A percentile compares a stretch with the other conserved stretches of the same genome.
phyloP scores from a whole-genome alignment of 2,797 vertebrate species.

The Micromesistius poutassou region DNA sequence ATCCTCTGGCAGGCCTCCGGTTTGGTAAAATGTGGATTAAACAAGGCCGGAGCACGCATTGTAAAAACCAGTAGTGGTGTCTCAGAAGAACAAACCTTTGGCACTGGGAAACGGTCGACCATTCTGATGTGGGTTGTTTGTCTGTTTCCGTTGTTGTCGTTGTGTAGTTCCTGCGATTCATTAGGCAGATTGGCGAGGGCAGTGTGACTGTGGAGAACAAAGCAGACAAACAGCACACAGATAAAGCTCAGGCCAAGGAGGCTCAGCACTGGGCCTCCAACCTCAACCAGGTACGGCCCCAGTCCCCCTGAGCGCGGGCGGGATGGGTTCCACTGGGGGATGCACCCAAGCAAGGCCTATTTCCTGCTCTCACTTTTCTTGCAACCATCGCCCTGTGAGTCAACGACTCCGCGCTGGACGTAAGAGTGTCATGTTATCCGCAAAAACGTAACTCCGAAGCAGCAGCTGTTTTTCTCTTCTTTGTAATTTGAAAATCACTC shows the following conservation, averaged over 20 bases:
- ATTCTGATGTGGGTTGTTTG: slow-evolving; percentile 41
- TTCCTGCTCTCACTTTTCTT: slow-evolving; percentile 38
- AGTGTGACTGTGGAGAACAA: slow-evolving; percentile 97
- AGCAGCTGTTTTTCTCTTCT: slow-evolving; percentile 34
- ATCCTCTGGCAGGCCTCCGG: slow-evolving; percentile 4
- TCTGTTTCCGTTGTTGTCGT: slow-evolving; percentile 62
- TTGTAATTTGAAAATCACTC: slow-evolving; percentile 59
- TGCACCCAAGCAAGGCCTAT: slow-evolving; percentile 24
- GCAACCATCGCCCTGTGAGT: slow-evolving; percentile 47
- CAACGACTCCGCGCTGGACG: slow-evolving; percentile 48
- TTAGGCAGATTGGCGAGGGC: slow-evolving; percentile 99
- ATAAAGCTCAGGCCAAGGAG: slow-evolving; percentile 86
- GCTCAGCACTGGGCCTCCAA: slow-evolving; percentile 98
- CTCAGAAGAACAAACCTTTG: slow-evolving; percentile 31
- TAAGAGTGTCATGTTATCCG: slow-evolving; percentile 57
- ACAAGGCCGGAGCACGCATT: slow-evolving; percentile 14
- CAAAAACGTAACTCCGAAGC: slow-evolving; percentile 55
- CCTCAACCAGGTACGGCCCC: slow-evolving; percentile 94
- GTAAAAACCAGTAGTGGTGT: slow-evolving; percentile 21
- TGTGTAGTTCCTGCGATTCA: slow-evolving; percentile 98
- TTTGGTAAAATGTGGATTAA: not conserved
- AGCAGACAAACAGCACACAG: slow-evolving; percentile 87
- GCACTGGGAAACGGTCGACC: slow-evolving; percentile 47
- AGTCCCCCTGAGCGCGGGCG: slow-evolving; percentile 42
- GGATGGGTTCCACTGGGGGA: slow-evolving; percentile 45